These are phyloP conservation scores for Ariopsis seemanni DNA, from an alignment of 2,113 vertebrate species.

Conservation along the genomic window DNA sequence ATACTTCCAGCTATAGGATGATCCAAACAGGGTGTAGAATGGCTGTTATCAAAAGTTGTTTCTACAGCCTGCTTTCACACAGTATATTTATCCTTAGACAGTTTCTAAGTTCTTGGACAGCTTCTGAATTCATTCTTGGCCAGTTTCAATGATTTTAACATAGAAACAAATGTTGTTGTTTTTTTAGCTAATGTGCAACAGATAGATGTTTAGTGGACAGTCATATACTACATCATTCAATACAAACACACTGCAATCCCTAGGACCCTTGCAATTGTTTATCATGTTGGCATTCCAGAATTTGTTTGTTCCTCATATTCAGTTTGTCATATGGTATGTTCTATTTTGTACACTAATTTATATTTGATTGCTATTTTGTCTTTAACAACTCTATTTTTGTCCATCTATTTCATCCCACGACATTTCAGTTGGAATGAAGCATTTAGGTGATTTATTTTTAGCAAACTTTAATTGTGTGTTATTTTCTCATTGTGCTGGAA, in stretches of 20 bases:
- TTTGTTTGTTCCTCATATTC: background rate
- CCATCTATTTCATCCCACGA: background rate
- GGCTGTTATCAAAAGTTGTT: background rate
- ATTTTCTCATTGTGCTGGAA: background rate
- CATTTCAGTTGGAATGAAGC: background rate
- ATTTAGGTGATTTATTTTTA: constrained; percentile 16
- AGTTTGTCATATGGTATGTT: background rate
- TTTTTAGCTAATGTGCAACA: background rate
- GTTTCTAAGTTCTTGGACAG: background rate
- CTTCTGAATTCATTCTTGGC: background rate
- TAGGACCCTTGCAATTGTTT: background rate
- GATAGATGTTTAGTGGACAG: background rate
- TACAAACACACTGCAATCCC: background rate
- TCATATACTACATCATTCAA: background rate
- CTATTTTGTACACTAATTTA: background rate
- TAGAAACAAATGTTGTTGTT: background rate
- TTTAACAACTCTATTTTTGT: background rate
- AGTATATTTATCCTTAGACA: background rate
- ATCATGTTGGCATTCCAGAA: background rate
- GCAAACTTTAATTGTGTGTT: background rate
- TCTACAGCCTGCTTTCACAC: background rate
- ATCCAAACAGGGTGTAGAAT: background rate
- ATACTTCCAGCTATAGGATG: background rate
- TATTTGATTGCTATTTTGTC: constrained; percentile 12
- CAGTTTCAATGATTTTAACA: background rate